phyloP scores from a whole-genome alignment of 2,113 vertebrate species.

The Toxotes jaculatrix region DNA sequence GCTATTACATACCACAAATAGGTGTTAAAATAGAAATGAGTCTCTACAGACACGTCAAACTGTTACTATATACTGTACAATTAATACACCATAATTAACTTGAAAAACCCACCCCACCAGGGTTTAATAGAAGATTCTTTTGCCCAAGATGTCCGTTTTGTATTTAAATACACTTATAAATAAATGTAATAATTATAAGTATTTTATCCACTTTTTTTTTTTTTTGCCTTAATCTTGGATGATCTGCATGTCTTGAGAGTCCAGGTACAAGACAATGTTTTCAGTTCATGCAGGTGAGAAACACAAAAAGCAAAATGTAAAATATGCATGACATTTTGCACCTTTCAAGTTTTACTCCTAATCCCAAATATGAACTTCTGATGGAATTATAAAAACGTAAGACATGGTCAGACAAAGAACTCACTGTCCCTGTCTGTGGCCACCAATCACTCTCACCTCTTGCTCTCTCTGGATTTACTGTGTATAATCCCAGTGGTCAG shows the following conservation, averaged over 20 bases:
- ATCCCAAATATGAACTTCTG: background rate
- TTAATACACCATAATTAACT: no score
- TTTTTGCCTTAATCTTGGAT: no score
- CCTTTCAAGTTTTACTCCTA: background rate
- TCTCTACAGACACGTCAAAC: background rate
- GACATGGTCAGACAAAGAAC: background rate
- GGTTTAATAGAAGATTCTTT: no score
- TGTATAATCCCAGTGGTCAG: conserved; percentile 66
- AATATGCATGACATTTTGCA: background rate
- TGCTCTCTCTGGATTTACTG: conserved; percentile 34
- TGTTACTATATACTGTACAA: background rate
- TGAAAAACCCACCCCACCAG: no score
- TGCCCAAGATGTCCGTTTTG: background rate
- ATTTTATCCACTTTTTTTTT: no score
- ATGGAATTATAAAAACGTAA: background rate
- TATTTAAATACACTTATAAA: no score
- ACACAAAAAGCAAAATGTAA: background rate
- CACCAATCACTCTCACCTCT: conserved; percentile 19
- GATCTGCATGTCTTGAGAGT: no score
- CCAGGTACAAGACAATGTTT: background rate
- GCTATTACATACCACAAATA: background rate
- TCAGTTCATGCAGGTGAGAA: background rate
- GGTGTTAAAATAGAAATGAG: conserved; percentile 30
- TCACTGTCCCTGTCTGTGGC: background rate
- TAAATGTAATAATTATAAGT: no score